Evolutionary conservation across 2,888 invertebrate genomes (phyloP).

Genomic region (Colostygia pectinataria): DNA sequence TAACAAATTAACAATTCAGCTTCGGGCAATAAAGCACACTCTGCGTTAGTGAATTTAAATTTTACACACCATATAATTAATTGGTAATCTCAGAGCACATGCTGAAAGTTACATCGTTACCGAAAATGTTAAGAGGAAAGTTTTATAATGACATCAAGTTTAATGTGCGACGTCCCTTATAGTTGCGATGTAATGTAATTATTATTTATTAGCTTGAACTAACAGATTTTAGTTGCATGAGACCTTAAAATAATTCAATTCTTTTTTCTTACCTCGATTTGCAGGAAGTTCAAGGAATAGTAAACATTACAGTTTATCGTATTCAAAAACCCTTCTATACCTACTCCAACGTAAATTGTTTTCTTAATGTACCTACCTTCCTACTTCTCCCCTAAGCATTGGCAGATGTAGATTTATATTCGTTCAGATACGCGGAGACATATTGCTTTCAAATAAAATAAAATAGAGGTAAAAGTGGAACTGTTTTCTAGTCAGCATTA

Average conservation of each 20-base stretch:
- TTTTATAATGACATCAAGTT: constrained; percentile 66
- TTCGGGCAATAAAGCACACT: constrained; percentile 15
- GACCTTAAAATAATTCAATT: no score
- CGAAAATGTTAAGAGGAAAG: constrained; percentile 70
- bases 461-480: constrained; percentile 26
- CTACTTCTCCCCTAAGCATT: background rate
- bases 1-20: constrained; percentile 10
- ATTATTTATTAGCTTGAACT: constrained; percentile 22
- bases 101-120: constrained; percentile 68
- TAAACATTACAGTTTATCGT: no score
- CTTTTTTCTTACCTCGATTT: no score
- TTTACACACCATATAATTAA: constrained; percentile 38
- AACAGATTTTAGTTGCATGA: background rate
- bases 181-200: constrained; percentile 35
- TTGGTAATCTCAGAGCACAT: constrained; percentile 55
- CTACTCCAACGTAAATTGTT: no score
- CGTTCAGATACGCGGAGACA: constrained; percentile 12
- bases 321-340: no score
- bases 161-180: constrained; percentile 42
- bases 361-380: no score
- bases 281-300: no score
- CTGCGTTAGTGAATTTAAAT: constrained; percentile 18
- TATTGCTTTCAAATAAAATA: constrained; percentile 31
- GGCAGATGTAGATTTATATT: constrained; percentile 40
- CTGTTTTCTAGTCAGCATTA: constrained; percentile 67